Evolutionary conservation across 2,113 vertebrate species (phyloP).

Genomic region (Microtus montanus): DNA sequence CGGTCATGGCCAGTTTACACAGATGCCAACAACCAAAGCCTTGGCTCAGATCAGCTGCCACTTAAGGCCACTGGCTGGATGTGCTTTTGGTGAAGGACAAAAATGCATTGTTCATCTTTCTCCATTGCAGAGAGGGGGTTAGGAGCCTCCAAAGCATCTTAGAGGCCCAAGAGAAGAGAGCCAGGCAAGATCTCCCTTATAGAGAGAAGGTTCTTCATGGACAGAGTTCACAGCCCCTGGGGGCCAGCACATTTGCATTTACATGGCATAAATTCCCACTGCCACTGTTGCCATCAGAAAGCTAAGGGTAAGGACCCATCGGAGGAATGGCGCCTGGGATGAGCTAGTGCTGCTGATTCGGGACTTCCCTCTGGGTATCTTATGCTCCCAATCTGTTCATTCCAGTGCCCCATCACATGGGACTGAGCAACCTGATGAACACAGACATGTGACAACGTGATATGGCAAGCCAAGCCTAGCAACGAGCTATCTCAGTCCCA

Average conservation of each 20-base stretch:
- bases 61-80: constrained; percentile 45
- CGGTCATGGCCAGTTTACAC: background rate
- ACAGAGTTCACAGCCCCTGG: background rate
- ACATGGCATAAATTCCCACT: constrained; percentile 82
- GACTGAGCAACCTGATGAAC: rapidly evolving
- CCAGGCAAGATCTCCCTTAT: background rate
- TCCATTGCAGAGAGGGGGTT: background rate
- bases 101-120: background rate
- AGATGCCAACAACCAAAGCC: background rate
- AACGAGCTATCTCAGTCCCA: rapidly evolving
- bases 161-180: constrained; percentile 52
- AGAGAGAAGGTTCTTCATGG: constrained; percentile 27
- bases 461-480: background rate
- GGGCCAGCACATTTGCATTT: constrained; percentile 28
- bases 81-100: constrained; percentile 16
- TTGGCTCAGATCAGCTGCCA: background rate
- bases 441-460: background rate
- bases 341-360: background rate
- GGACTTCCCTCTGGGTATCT: constrained; percentile 4
- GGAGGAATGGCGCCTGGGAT: constrained; percentile 54
- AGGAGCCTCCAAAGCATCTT: too few species aligned
- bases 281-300: constrained; percentile 87
- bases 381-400: background rate
- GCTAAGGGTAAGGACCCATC: constrained; percentile 82
- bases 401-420: background rate